Base-by-base conservation (phyloP, 2,888 invertebrate genomes). In the Epinotia bilunana region DNA sequence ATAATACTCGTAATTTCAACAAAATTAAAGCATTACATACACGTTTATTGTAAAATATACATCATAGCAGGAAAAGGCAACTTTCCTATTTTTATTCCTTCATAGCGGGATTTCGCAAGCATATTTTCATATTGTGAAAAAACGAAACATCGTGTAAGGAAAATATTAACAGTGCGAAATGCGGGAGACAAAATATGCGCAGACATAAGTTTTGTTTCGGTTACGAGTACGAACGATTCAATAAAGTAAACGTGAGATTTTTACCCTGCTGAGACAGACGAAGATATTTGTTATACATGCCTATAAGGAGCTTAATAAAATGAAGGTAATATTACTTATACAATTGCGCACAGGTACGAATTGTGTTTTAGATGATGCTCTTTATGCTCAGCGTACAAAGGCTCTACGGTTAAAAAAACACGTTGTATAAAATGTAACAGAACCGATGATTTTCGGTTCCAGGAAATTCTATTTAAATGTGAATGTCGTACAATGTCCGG, bases 91-190 rank as follows among this genome's bases (percentile, higher is more conserved):
- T 73, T 73, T 68, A 53, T 73, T 55, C 28, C 23, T 63, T 13
- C 53, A 63, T 63, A 57, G 57, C 68, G 57, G 43, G 28, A 65
- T 61, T 60, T 55, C 28, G 61, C 65, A n/a, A 55, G 13, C 74
- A 55, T 71, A 74, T 71, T 75, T 75, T 75, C 20, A 16, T 71
- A 61, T 65, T 61, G 65, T 65, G 60, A 60, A 71, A 65, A 70
- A 74, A 68, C 28, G 23, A 28, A 75, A 49, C 69, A 69, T 57
- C 28, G 74, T 60, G 53, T 23, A 62, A 62, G 53, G 20, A 75
- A 65, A 67, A 67, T 71, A 75, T 71, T 71, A 67, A 65, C 55
- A 60, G 65, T 20, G 11, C 33, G 55, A 61, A 61, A 67, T 23
- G 60, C 62, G 53, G 46, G 70, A 64, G 70, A 65, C 71, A 70